Conservation (phyloP, 2,113 vertebrate species). For the Morone saxatilis region DNA sequence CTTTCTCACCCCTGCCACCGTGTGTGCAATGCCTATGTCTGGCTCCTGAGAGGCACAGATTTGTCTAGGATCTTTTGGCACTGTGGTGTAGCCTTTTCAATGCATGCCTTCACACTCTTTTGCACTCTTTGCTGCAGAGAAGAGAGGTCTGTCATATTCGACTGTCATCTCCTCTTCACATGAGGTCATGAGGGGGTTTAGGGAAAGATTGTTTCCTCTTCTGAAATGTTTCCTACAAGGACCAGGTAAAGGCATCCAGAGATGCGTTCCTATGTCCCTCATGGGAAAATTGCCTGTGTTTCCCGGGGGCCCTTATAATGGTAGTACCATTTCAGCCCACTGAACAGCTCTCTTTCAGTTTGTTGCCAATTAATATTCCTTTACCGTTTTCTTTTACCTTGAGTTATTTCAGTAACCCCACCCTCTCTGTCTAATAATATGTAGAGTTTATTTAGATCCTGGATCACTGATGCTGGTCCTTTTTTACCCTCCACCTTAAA, state of each 20-base stretch:
- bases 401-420: neutral
- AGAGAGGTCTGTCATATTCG: constrained; percentile 3
- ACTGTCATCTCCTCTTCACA: neutral
- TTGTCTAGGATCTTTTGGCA: neutral
- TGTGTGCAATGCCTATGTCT: neutral
- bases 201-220: neutral
- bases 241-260: neutral
- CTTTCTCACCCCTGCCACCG: neutral
- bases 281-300: neutral
- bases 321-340: neutral
- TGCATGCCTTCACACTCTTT: neutral
- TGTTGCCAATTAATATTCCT: neutral
- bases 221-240: constrained; percentile 1
- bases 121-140: neutral
- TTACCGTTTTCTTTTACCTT: neutral
- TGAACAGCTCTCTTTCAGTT: neutral
- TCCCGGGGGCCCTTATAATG: neutral
- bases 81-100: neutral
- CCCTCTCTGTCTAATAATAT: neutral
- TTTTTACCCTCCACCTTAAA: neutral
- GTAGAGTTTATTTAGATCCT: neutral
- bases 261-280: neutral
- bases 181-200: constrained; percentile 3
- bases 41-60: neutral
- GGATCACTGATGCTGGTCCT: neutral